Percentiles rank a stretch among this genome's conserved stretches.
These are phyloP conservation scores for Notarius quadriscutis DNA, from an alignment of 2,113 vertebrate species.

Conservation along the genomic window DNA sequence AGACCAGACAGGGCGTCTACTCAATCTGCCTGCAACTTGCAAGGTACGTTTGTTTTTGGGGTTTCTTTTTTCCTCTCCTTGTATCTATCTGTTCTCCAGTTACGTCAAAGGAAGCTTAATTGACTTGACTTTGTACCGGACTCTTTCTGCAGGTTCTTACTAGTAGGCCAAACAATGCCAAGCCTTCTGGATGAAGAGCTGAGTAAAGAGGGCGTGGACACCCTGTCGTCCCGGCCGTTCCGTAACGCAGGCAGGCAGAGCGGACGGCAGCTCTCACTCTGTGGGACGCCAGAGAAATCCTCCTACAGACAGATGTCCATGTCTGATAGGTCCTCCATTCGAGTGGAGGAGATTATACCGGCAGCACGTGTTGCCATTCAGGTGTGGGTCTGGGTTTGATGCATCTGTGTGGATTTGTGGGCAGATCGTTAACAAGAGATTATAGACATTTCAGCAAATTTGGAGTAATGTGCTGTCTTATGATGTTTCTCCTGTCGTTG, in stretches of 20 bases:
- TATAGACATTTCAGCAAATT: not conserved
- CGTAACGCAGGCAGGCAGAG: conserved; percentile 84
- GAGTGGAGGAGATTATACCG: conserved; percentile 96
- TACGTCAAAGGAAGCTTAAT: not conserved
- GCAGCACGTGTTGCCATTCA: conserved; percentile 97
- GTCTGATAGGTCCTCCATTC: conserved; percentile 94
- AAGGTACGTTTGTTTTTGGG: conserved; percentile 76
- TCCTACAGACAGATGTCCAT: conserved; percentile 93
- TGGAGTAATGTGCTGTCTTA: not conserved
- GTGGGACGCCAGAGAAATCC: conserved; percentile 93
- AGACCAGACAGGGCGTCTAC: conserved; percentile 97
- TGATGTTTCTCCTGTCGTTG: not conserved
- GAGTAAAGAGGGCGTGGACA: conserved; percentile 85
- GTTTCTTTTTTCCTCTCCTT: not conserved
- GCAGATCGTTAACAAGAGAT: not conserved
- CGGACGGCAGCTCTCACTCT: conserved; percentile 90
- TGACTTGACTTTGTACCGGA: not conserved
- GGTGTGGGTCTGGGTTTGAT: conserved; percentile 61
- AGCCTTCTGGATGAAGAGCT: conserved; percentile 87
- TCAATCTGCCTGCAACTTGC: conserved; percentile 97
- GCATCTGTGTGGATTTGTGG: not conserved
- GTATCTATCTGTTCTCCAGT: not conserved
- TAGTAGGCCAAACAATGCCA: conserved; percentile 96
- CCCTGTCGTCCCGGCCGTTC: conserved; percentile 93
- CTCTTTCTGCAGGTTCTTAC: conserved; percentile 81